Evolutionary conservation across 2,113 vertebrate species (phyloP).

Genomic region (Gymnarchus niloticus): DNA sequence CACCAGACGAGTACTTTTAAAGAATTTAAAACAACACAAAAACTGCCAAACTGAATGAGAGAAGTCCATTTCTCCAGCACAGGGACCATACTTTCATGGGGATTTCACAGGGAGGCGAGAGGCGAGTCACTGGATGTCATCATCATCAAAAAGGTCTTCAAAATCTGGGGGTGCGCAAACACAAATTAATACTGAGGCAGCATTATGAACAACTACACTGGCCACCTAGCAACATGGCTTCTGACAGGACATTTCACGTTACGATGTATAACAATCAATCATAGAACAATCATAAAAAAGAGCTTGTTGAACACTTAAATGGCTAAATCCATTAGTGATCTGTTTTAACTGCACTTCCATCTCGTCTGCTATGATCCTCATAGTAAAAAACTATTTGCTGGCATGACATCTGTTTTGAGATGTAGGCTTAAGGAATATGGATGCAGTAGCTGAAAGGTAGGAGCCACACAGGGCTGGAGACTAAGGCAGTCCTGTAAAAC

Average conservation of each 20-base stretch:
- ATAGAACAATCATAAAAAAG: too few species aligned
- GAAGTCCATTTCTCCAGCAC: neutral
- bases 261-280: too few species aligned
- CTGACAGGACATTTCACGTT: neutral
- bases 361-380: neutral
- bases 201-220: neutral
- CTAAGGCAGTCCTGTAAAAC: slow-evolving; percentile 22
- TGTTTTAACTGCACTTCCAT: neutral
- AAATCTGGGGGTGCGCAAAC: slow-evolving; percentile 49
- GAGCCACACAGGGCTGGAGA: slow-evolving; percentile 11
- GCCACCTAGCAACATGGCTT: neutral
- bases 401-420: slow-evolving; percentile 6
- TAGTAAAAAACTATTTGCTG: neutral
- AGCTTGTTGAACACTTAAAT: too few species aligned
- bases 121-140: slow-evolving; percentile 61
- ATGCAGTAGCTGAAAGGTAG: neutral
- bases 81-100: neutral
- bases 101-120: neutral
- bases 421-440: neutral
- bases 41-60: neutral
- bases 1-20: slow-evolving; percentile 35
- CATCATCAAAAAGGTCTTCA: slow-evolving; percentile 69
- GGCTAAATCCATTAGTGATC: neutral
- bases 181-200: neutral
- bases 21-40: slow-evolving; percentile 39